These are phyloP conservation scores for Dolichallabes microphthalmus DNA, from an alignment of 2,113 vertebrate genomes.

Conservation along the genomic window DNA sequence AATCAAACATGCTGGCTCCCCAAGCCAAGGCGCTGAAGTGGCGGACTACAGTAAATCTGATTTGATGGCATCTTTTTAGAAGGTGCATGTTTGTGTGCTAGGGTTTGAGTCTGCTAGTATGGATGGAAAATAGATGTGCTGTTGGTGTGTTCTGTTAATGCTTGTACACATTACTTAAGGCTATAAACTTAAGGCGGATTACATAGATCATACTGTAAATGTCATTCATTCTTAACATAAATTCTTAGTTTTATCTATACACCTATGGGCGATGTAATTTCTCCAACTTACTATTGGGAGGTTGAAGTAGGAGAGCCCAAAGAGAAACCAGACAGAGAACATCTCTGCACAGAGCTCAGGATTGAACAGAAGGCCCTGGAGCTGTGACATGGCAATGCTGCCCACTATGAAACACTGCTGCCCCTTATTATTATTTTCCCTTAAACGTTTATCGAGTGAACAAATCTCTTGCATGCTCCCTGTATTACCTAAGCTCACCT, in stretches of 20 bases:
- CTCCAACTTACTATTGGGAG: not conserved
- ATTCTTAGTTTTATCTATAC: too few relatives aligned
- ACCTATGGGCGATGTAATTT: not conserved
- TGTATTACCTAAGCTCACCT: not conserved
- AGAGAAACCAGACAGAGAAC: not conserved
- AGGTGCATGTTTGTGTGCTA: slow-evolving; percentile 25
- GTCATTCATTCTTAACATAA: not conserved
- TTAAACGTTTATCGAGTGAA: not conserved
- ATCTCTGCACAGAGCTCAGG: not conserved
- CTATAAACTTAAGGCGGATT: not conserved
- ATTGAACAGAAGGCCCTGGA: not conserved
- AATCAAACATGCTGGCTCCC: slow-evolving; percentile 55
- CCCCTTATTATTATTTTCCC: not conserved
- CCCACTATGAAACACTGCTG: not conserved
- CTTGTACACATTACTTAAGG: not conserved
- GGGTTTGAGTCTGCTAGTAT: not conserved
- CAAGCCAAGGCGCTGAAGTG: slow-evolving; percentile 49
- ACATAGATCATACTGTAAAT: not conserved
- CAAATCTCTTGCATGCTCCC: not conserved
- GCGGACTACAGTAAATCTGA: slow-evolving; percentile 56
- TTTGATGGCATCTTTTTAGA: slow-evolving; percentile 47
- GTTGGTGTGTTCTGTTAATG: not conserved
- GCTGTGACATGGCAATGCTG: not conserved
- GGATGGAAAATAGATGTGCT: not conserved
- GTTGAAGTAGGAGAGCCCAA: not conserved